Evolutionary conservation across 2,797 vertebrate species (phyloP).

Genomic region (Oophaga sylvatica): DNA sequence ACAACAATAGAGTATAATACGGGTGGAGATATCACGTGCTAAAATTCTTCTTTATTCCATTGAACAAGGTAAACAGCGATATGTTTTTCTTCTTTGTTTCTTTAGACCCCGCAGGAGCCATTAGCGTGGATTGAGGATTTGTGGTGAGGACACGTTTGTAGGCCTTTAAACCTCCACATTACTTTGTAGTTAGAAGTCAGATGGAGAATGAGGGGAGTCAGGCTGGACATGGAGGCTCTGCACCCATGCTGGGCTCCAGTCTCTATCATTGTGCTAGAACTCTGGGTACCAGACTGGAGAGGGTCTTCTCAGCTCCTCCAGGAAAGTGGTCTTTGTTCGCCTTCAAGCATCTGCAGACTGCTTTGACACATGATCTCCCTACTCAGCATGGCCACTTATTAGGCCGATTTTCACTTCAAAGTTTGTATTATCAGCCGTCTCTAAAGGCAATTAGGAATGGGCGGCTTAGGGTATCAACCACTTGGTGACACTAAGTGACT

Average conservation of each 20-base stretch:
- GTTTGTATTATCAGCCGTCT: conserved; percentile 89
- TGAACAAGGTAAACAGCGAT: conserved; percentile 44
- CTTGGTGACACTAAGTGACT: conserved; percentile 84
- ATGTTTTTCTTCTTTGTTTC: conserved; percentile 29
- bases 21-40: not conserved
- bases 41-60: conserved; percentile 45
- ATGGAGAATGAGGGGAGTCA: conserved; percentile 79
- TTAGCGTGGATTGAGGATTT: conserved; percentile 36
- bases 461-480: conserved; percentile 87
- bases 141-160: conserved; percentile 47
- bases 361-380: conserved; percentile 74
- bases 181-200: conserved; percentile 68
- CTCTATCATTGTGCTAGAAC: conserved; percentile 77
- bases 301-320: conserved; percentile 76
- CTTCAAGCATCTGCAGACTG: conserved; percentile 74
- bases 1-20: not conserved
- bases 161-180: conserved; percentile 57
- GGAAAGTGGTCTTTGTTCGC: conserved; percentile 75
- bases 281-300: conserved; percentile 75
- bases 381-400: conserved; percentile 81
- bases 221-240: conserved; percentile 72
- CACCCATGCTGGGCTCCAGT: conserved; percentile 78
- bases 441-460: conserved; percentile 92
- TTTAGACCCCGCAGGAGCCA: conserved; percentile 31
- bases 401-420: conserved; percentile 90